These are phyloP conservation scores for Coendou prehensilis DNA, from an alignment of 2,797 vertebrate genomes.

Conservation along the genomic window DNA sequence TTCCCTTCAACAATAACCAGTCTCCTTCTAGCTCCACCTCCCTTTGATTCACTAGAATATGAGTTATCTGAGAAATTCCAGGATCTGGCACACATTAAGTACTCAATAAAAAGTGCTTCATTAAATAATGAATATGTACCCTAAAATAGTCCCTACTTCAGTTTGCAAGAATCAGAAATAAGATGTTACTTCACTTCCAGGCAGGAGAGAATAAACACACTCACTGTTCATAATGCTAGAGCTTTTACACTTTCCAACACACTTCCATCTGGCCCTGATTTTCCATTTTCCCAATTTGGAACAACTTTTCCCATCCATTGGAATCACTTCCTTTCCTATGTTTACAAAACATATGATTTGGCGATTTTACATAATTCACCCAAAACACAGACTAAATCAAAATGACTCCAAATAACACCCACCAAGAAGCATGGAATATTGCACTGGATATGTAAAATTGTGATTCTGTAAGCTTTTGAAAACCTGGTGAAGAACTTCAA, in stretches of 20 bases:
- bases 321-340: slow-evolving; percentile 73
- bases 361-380: slow-evolving; percentile 81
- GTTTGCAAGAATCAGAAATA: slow-evolving; percentile 21
- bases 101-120: slow-evolving; percentile 27
- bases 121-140: slow-evolving; percentile 25
- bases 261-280: slow-evolving; percentile 77
- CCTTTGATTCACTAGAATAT: neutral
- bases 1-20: neutral
- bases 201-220: slow-evolving; percentile 15
- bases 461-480: slow-evolving; percentile 82
- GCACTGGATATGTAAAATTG: slow-evolving; percentile 77
- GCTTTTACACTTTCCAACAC: slow-evolving; percentile 62
- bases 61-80: slow-evolving; percentile 1
- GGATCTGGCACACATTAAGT: neutral
- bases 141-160: neutral
- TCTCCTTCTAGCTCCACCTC: neutral
- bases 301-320: slow-evolving; percentile 77
- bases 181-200: slow-evolving; percentile 41
- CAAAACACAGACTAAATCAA: slow-evolving; percentile 76
- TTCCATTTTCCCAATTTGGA: slow-evolving; percentile 80
- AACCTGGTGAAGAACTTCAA: slow-evolving; percentile 78
- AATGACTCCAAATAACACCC: slow-evolving; percentile 81
- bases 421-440: slow-evolving; percentile 82
- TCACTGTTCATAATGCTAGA: slow-evolving; percentile 21
- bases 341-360: slow-evolving; percentile 83